Base-by-base conservation (phyloP, 2,113 vertebrate genomes). In the Eonycteris spelaea region DNA sequence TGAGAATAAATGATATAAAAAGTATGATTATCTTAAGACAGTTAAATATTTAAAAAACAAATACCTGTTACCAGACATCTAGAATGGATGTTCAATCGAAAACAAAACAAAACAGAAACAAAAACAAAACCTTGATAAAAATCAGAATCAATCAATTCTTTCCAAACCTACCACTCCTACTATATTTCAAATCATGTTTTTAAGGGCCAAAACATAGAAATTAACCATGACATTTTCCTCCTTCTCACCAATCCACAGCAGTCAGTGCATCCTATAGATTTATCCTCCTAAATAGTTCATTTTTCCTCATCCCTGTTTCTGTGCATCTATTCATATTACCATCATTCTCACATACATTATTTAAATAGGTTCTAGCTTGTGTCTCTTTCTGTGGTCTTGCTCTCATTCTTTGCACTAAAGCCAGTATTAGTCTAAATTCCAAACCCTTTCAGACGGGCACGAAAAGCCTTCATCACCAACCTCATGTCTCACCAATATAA, bases 1-100 rank as follows among this genome's bases (percentile, higher is more conserved):
- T 55, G 9, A 70, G 18, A 79, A 80, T 73, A 3, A 61, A 70
- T 79, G 40, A 88, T 35, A 79, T 2, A 88, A 14, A 63, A 93
- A 87, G 38, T 61, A 53, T 21, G 16, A 38, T 83, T 67, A 74
- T 35, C 68, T 74, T 24, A 90, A 93, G 26, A 85, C 12, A 73
- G 35, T 78, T 65, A 92, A 94, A 84, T 95, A 90, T 33, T 86
- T 92, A 86, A 67, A 38, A 67, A 82, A 87, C 40, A 15, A 30
- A 61, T 86, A 55, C 9, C 28, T 89, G 14, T 70, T 63, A 48
- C 3, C 14, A 73, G 40, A 75, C 7, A 43, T 71, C 24, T 71
- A 28, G 2, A 83, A 83, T 0, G 7, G 21, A 74, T 38, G 30
- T 26, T 35, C 63, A 67, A 33, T 53, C 9, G 75, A 57, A 88